These are phyloP conservation scores for Tetramorium bicarinatum DNA, from an alignment of 2,888 invertebrate species.

Conservation along the genomic window DNA sequence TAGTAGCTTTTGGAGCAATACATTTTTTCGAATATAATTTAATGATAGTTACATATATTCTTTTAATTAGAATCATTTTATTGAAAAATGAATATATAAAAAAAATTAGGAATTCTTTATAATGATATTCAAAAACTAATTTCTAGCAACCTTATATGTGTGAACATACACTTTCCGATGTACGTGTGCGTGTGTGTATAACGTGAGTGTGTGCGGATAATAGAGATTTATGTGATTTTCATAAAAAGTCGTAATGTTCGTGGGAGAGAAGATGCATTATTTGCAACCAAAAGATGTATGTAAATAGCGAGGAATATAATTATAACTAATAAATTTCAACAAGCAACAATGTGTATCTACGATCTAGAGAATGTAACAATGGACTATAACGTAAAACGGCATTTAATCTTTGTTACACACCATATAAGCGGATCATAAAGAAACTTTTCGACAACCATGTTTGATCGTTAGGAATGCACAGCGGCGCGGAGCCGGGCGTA, in stretches of 20 bases:
- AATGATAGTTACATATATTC: background rate
- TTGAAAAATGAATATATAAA: background rate
- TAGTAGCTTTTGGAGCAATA: background rate
- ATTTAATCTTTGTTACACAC: constrained; percentile 26
- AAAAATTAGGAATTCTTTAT: background rate
- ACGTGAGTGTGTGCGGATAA: background rate
- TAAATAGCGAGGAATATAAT: constrained; percentile 25
- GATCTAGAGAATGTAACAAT: constrained; percentile 42
- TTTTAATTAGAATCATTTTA: background rate
- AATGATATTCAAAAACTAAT: background rate
- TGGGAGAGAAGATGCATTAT: constrained; percentile 14
- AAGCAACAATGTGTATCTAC: constrained; percentile 34
- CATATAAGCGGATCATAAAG: constrained; percentile 20
- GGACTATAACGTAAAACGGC: constrained; percentile 12
- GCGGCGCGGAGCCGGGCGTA: background rate
- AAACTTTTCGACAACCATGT: constrained; percentile 22
- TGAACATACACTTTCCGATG: background rate
- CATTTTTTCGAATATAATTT: background rate
- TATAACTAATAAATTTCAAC: constrained; percentile 43
- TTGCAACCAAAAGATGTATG: constrained; percentile 11
- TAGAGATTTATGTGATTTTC: background rate
- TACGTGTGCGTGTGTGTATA: background rate
- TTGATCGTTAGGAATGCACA: background rate
- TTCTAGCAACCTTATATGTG: too few species aligned
- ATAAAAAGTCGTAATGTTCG: background rate